A percentile compares a stretch with the other conserved stretches of the same genome.
Evolutionary conservation across 2,113 vertebrate genomes (phyloP).

Genomic region (Carassius gibelio): DNA sequence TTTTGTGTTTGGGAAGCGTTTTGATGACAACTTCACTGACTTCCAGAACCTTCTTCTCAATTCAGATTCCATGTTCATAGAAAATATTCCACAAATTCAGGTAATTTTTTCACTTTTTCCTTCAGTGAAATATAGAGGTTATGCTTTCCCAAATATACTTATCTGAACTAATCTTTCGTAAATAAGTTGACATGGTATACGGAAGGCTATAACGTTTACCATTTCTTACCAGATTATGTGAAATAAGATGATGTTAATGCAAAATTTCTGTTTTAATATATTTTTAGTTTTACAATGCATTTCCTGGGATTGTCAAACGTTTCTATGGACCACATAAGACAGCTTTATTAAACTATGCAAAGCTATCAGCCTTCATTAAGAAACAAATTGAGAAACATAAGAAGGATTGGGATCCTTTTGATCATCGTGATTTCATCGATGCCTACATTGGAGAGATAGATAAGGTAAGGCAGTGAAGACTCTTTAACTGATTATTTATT

Average conservation of each 20-base stretch:
- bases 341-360: slow-evolving; percentile 51
- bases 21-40: slow-evolving; percentile 21
- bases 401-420: slow-evolving; percentile 48
- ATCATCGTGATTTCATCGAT: slow-evolving; percentile 68
- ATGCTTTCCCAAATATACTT: neutral
- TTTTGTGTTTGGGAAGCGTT: slow-evolving; percentile 44
- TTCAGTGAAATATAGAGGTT: neutral
- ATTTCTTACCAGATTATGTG: neutral
- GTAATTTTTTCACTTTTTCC: slow-evolving; percentile 13
- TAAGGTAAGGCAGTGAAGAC: slow-evolving; percentile 58
- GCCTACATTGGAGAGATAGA: slow-evolving; percentile 64
- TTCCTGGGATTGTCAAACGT: slow-evolving; percentile 57
- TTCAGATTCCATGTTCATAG: slow-evolving; percentile 15
- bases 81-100: slow-evolving; percentile 36
- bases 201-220: neutral
- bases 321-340: slow-evolving; percentile 62
- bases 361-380: slow-evolving; percentile 61
- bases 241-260: neutral
- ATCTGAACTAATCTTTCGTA: neutral
- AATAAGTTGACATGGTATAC: neutral
- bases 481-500: neutral
- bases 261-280: neutral
- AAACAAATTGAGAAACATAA: slow-evolving; percentile 58
- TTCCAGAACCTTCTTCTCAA: slow-evolving; percentile 41
- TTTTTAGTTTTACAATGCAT: slow-evolving; percentile 63